Conservation (phyloP, 2,797 vertebrate genomes). For the Masticophis lateralis region DNA sequence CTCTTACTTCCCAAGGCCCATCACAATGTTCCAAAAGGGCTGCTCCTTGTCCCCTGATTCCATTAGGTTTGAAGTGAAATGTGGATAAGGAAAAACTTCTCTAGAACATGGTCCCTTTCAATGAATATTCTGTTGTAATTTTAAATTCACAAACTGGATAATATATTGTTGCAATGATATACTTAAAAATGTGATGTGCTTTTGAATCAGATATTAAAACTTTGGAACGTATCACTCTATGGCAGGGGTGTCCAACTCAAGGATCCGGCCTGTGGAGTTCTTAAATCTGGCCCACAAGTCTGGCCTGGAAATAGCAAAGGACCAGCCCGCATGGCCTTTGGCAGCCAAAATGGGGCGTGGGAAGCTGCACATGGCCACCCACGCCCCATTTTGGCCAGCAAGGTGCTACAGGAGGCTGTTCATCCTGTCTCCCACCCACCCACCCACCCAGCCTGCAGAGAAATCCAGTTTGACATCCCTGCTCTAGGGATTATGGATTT, state of each 20-base stretch:
- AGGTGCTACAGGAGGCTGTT: too few relatives aligned
- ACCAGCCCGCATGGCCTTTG: too few relatives aligned
- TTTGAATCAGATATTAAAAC: neutral
- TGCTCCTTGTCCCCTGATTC: neutral
- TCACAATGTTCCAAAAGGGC: neutral
- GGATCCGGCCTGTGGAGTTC: too few relatives aligned
- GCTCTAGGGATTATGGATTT: neutral
- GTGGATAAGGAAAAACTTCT: neutral
- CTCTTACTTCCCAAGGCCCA: neutral
- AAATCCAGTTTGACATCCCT: too few relatives aligned
- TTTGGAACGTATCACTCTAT: neutral
- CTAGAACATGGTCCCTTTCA: neutral
- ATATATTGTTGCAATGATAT: neutral
- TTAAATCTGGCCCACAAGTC: too few relatives aligned
- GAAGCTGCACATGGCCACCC: too few relatives aligned
- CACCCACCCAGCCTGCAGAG: rapidly evolving
- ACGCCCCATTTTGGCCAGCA: too few relatives aligned
- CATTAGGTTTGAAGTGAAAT: neutral
- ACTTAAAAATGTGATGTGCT: neutral
- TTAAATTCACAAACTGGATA: neutral
- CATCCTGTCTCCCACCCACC: too few relatives aligned
- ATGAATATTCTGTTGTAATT: neutral
- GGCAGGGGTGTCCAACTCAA: too few relatives aligned
- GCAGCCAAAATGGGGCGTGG: too few relatives aligned
- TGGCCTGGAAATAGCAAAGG: too few relatives aligned